A percentile compares a stretch with the other conserved stretches of the same genome.
phyloP scores from a whole-genome alignment of 2,888 invertebrate species.

The Patella pellucida region DNA sequence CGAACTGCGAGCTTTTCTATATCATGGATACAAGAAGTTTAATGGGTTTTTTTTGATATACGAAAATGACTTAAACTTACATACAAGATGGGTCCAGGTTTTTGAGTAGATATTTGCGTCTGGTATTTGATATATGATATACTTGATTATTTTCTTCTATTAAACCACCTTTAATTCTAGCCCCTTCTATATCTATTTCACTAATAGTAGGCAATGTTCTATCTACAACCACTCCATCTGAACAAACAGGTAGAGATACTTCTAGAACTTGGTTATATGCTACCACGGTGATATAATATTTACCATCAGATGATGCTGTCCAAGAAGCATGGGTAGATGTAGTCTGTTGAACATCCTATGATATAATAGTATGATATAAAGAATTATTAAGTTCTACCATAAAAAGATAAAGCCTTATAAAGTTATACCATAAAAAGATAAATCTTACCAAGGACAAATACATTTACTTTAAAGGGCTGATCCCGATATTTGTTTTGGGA shows the following conservation, averaged over 20 bases:
- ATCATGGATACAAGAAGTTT: too few relatives aligned
- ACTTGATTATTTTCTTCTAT: constrained; percentile 12
- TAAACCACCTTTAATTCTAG: constrained; percentile 38
- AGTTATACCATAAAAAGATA: too few relatives aligned
- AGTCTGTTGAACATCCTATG: constrained; percentile 24
- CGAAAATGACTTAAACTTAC: background rate
- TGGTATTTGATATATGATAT: background rate
- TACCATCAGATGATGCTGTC: constrained; percentile 36
- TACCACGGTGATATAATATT: constrained; percentile 50
- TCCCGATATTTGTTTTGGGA: too few relatives aligned
- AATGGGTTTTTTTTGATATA: too few relatives aligned
- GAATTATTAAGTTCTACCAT: too few relatives aligned
- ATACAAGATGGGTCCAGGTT: background rate
- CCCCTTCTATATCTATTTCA: constrained; percentile 36
- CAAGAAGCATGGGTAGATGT: constrained; percentile 33
- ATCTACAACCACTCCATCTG: constrained; percentile 50
- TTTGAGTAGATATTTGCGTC: background rate
- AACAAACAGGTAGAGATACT: constrained; percentile 49
- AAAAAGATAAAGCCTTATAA: too few relatives aligned
- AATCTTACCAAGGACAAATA: too few relatives aligned
- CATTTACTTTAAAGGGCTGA: too few relatives aligned
- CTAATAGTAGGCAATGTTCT: constrained; percentile 29
- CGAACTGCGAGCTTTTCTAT: too few relatives aligned
- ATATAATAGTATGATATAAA: background rate
- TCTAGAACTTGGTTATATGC: constrained; percentile 53